Evolutionary conservation across 2,888 invertebrate species (phyloP), one percentile per base, ranked within the genome.

Genomic region (Salpingus planirostris): DNA sequence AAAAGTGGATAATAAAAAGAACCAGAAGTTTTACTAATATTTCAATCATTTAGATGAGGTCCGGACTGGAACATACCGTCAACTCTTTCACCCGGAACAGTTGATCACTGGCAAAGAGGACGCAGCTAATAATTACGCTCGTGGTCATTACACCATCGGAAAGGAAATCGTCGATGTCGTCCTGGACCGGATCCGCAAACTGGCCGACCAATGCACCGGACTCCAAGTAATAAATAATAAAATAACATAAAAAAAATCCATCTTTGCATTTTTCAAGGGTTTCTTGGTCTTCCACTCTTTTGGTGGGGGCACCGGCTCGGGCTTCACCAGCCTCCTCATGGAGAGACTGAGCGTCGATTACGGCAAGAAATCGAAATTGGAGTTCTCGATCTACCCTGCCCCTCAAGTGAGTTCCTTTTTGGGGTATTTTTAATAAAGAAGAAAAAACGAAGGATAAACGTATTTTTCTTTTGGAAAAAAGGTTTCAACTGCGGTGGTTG

Each of bases 241-340:
- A 25, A 27, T 13, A 23, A 24, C 11, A 15, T 14, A 2, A 21
- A 7, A 15, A 13, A 18, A 11, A 2, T 12, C 13, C 10, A 11
- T 14, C 10, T 21, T 33, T 7, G 11, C 8, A 8, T 28, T 15
- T 21, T 31, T 31, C 12, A 65, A 82, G 73, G 91, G 91, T 13
- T 92, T 92, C 68, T 73, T 92, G 52, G 82, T 93, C 49, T 92
- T 92, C 72, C 92, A 92, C 65, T 89, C 89, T 8, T 92, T 92
- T 59, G 91, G 81, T 36, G 85, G 80, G 42, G 91, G 91, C 46
- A 92, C 89, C 46, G 92, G 90, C 29, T 90, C 87, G 18, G 93
- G 93, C 11, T 93, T 93, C 67, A 89, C 90, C 1, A 90, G 91
- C 2, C 71, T 93, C 43, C 70, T 93, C 40, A 91, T 92, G 91